Base-by-base conservation (phyloP, 2,113 vertebrate species). In the Perognathus longimembris region DNA sequence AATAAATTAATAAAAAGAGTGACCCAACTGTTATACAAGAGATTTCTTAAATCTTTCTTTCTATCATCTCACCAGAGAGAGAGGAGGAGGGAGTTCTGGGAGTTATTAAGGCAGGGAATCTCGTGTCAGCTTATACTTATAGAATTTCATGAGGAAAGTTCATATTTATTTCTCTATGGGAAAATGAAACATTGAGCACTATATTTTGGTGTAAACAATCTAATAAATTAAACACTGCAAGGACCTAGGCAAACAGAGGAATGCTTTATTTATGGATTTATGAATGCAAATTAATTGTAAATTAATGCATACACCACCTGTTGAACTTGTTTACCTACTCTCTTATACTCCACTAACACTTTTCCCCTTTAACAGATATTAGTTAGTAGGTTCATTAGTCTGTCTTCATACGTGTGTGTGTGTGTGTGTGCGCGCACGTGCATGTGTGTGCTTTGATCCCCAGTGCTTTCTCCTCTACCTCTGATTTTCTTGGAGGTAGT, bases 151-250 rank as follows among this genome's bases (percentile, higher is more conserved):
- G 38, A 26, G n/a, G 59, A 95, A 76, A 82, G 64, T 32, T 22
- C 40, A 26, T 34, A 26, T 38, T 57, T 66, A 34, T 76, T 85
- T 90, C 69, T 64, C 69, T 21, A 45, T 38, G 67, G 64, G 40
- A 50, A 80, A 75, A 45, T 22, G 73, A 74, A 34, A 85, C 74
- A 79, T 61, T n/a, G n/a, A n/a, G 36, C 54, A 30, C 4, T 75
- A 22, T n/a, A 14, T 40, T 74, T 91, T 82, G 26, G 71, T 66
- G 78, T 71, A 91, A 93, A 63, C 45, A 11, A 70, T 34, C 67
- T 74, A 90, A 38, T 64, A 83, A 84, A 45, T 73, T 82, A 73
- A 70, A 95, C 71, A 45, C 36, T 32, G 34, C 34, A 6, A 78
- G 63, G 42, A 61, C 17, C 30, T 67, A 57, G 40, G 54, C 8